A percentile compares a stretch with the other conserved stretches of the same genome.
These are phyloP conservation scores for Marcusenius ussheri DNA, from an alignment of 2,113 vertebrate genomes.

Conservation along the genomic window DNA sequence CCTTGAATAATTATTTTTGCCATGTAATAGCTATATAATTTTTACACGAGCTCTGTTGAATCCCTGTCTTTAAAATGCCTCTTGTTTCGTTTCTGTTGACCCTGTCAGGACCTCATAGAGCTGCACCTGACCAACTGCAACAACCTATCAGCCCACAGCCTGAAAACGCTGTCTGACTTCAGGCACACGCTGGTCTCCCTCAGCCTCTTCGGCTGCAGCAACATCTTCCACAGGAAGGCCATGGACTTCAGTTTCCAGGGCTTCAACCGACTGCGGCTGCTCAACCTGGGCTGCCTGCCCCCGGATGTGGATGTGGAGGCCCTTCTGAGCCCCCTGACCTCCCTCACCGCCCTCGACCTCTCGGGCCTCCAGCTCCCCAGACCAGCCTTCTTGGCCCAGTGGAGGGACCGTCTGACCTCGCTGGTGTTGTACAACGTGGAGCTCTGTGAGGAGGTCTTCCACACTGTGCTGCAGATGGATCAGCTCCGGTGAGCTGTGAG, in stretches of 20 bases:
- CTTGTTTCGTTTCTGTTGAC: not conserved
- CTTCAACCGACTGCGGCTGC: slow-evolving; percentile 79
- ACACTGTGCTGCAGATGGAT: slow-evolving; percentile 73
- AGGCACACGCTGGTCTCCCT: slow-evolving; percentile 82
- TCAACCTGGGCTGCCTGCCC: slow-evolving; percentile 82
- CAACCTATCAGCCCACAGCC: slow-evolving; percentile 81
- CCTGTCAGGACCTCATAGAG: slow-evolving; percentile 83
- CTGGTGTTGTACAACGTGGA: slow-evolving; percentile 96
- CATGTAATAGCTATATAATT: not conserved
- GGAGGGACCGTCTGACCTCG: slow-evolving; percentile 84
- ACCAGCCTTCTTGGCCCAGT: slow-evolving; percentile 80
- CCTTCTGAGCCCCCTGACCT: slow-evolving; percentile 71
- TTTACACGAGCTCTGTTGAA: not conserved
- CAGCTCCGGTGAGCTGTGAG: slow-evolving; percentile 72
- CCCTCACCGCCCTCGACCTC: slow-evolving; percentile 80
- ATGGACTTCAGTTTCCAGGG: slow-evolving; percentile 90
- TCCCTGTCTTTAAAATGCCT: not conserved
- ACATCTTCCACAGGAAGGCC: slow-evolving; percentile 79
- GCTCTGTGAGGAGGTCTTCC: slow-evolving; percentile 83
- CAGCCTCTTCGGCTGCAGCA: slow-evolving; percentile 85
- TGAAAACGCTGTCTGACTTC: slow-evolving; percentile 79
- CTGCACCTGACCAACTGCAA: slow-evolving; percentile 89
- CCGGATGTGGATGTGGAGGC: slow-evolving; percentile 76
- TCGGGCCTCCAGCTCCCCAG: slow-evolving; percentile 78
- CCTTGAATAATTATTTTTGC: not conserved